Percentiles rank a stretch among this genome's conserved stretches.
Conservation (phyloP, 1,140 invertebrate genomes). For the Phymorhynchus buccinoides region DNA sequence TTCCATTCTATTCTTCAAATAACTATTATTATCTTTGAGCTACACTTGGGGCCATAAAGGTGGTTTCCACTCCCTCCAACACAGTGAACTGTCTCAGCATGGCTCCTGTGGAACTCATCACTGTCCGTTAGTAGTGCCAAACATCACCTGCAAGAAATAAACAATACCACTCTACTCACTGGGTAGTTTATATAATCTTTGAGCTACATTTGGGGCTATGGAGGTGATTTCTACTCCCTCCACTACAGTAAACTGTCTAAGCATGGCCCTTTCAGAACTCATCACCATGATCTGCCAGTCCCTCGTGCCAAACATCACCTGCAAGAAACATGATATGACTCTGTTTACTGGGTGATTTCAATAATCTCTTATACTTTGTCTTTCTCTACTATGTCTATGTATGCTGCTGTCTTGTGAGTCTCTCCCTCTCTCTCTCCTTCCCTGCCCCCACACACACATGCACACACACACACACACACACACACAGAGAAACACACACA, state of each 20-base stretch:
- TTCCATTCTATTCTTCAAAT: no score
- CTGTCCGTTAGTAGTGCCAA: slow-evolving; percentile 94
- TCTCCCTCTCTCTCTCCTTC: no score
- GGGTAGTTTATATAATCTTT: no score
- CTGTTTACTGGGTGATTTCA: no score
- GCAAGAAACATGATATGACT: no score
- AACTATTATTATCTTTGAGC: no score
- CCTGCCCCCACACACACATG: background rate
- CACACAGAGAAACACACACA: background rate
- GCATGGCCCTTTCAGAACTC: slow-evolving; percentile 95
- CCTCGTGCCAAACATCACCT: slow-evolving; percentile 95
- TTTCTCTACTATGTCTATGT: no score
- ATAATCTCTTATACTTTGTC: no score
- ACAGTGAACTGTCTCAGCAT: slow-evolving; percentile 94
- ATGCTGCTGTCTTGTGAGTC: no score
- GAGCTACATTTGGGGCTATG: no score
- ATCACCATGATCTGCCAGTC: slow-evolving; percentile 94
- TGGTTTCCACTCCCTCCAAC: slow-evolving; percentile 83
- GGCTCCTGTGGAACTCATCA: slow-evolving; percentile 95
- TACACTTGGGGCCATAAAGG: slow-evolving; percentile 90
- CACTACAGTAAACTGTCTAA: slow-evolving; percentile 89
- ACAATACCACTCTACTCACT: no score
- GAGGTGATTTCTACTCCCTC: slow-evolving; percentile 84
- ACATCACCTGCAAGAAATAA: slow-evolving; percentile 96
- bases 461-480: background rate